Evolutionary conservation across 2,113 vertebrate species (phyloP), one percentile per base, ranked within the genome.

Genomic region (Ardeotis arabs): DNA sequence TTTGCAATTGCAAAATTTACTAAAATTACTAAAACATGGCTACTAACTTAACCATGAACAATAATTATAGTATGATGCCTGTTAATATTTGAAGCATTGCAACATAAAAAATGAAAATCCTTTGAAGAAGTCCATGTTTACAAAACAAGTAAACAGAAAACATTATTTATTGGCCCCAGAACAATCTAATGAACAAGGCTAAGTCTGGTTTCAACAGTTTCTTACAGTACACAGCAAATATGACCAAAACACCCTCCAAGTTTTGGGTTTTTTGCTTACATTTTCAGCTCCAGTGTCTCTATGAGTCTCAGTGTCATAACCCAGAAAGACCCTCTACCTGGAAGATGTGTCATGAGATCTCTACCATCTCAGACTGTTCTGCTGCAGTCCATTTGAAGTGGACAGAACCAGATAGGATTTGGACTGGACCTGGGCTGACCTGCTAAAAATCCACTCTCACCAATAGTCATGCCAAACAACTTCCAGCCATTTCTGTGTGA

Each of bases 381-480:
- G n/a, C 22, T 52, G 55, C 47, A 21, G 29, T 24, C 63, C 25
- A 47, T 87, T 67, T 66, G 17, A 64, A 52, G 20, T 24, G 25
- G 4, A 47, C 52, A 44, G 17, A 56, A 66, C 9, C 41, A 56
- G 52, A 22, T 0, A 55, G 66, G 41, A 49, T 77, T 77, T 49
- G 27, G 11, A 47, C 44, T 60, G 25, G 28, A 67, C 15, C 28
- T 67, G 23, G 10, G 3, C 44, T 41, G 55, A 63, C 21, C 33
- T 82, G 53, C 20, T 60, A 45, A 79, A 93, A 77, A 37, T 45
- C 14, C 20, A 4, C 18, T 92, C 13, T 74, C 17, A 14, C n/a
- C 68, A 45, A 13, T 1, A 59, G 49, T 7, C 18, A 53, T 0
- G 2, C 7, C 25, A 83, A 89, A 58, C 7, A 41, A 1, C 41